These are phyloP conservation scores for Epistrophella euchroma DNA, from an alignment of 2,888 invertebrate species.

Conservation along the genomic window DNA sequence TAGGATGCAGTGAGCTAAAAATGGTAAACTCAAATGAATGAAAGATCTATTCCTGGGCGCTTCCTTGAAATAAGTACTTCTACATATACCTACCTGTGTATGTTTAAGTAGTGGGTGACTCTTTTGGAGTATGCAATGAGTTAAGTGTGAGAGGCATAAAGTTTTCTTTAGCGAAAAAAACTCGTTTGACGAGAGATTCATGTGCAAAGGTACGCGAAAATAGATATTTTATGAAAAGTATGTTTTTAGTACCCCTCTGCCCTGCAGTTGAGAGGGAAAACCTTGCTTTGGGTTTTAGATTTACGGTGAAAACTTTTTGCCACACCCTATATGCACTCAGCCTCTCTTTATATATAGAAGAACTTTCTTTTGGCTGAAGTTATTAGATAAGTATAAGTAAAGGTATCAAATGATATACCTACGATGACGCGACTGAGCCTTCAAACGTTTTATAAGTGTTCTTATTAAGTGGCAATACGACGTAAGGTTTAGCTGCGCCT, in stretches of 20 bases:
- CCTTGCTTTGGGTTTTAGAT: conserved; percentile 14
- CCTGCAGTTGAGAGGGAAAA: background rate
- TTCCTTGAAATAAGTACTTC: background rate
- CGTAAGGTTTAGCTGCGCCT: background rate
- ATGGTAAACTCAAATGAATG: conserved; percentile 33
- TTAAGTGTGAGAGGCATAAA: background rate
- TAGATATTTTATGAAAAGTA: background rate
- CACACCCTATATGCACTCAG: too few relatives aligned
- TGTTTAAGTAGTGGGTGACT: background rate
- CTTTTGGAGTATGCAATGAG: background rate
- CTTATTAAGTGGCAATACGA: conserved; percentile 13
- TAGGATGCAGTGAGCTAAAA: conserved; percentile 9
- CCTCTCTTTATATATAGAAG: too few relatives aligned
- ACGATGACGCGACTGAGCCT: conserved; percentile 4
- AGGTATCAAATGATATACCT: background rate
- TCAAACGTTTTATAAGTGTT: conserved; percentile 16
- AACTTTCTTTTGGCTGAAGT: conserved; percentile 7
- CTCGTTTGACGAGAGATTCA: conserved; percentile 20
- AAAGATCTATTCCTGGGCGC: conserved; percentile 3
- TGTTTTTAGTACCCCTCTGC: background rate
- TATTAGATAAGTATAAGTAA: background rate
- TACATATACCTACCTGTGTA: background rate
- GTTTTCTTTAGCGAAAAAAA: conserved; percentile 19
- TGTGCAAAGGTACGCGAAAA: conserved; percentile 10
- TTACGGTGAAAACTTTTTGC: background rate